A percentile compares a stretch with the other conserved stretches of the same genome.
phyloP scores from a whole-genome alignment of 2,797 vertebrate genomes.

The Mallotus villosus region DNA sequence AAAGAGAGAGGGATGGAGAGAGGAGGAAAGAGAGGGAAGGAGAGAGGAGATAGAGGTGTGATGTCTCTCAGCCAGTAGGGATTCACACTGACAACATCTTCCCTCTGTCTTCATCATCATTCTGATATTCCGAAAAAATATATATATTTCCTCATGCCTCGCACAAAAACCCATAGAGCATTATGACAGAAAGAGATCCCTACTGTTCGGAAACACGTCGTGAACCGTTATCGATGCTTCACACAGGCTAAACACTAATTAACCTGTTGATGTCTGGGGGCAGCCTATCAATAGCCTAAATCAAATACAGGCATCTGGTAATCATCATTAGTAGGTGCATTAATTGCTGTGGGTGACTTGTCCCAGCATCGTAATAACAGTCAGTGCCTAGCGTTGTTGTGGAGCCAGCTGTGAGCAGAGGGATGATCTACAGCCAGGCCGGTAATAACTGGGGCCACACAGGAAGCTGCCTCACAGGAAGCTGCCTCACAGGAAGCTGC shows the following conservation, averaged over 20 bases:
- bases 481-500: neutral
- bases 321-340: constrained; percentile 65
- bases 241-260: constrained; percentile 40
- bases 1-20: constrained; percentile 20
- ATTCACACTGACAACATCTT: constrained; percentile 30
- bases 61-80: constrained; percentile 18
- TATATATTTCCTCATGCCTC: neutral
- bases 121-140: constrained; percentile 14
- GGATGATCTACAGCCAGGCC: constrained; percentile 12
- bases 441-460: constrained; percentile 15
- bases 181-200: neutral
- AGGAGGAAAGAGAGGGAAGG: constrained; percentile 24
- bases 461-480: neutral
- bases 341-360: constrained; percentile 59
- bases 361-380: constrained; percentile 55
- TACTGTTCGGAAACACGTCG: neutral
- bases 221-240: neutral
- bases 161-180: constrained; percentile 7
- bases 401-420: constrained; percentile 30
- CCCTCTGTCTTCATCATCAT: constrained; percentile 31
- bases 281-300: constrained; percentile 52
- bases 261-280: constrained; percentile 56
- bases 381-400: constrained; percentile 21
- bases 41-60: neutral
- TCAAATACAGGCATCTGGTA: constrained; percentile 54